Evolutionary conservation across 2,888 invertebrate genomes (phyloP), one percentile per base, ranked within the genome.

Genomic region (Ceriagrion tenellum): DNA sequence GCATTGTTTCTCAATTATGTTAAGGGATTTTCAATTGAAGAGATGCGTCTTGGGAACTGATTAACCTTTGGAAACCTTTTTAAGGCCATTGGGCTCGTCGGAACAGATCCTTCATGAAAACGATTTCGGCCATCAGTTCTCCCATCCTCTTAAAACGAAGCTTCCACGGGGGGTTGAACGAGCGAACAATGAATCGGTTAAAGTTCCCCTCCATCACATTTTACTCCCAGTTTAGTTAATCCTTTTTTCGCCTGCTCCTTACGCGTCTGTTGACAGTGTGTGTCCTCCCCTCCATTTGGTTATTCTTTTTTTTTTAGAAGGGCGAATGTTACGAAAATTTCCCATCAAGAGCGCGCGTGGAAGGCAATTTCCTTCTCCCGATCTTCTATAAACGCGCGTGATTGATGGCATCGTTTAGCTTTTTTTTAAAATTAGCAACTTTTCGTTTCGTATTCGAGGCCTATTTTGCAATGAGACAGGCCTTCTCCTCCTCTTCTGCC

Each of bases 351-450:
- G 47, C 47, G 56, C 30, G 59, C 63, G 91, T n/a, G 63, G 63
- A 63, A 59, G 91, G 91, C 6, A 91, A 91, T 69, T 35, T 91
- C 91, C 40, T 26, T 23, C 59, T 59, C 59, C 23, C 63, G 40
- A 63, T 91, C 59, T 91, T 91, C 13, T 47, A 63, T 20, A 30
- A 63, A 59, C 59, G 35, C 35, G 81, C 3, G 40, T 91, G 91
- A 91, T 91, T 91, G 40, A 59, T 91, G 30, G 91, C 91, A 40
- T 47, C 90, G 35, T 63, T 59, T 59, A 59, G 13, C 13, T 59
- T 59, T 91, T 69, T 59, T 91, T 69, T 91, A 23, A 91, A 91
- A 91, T 91, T 91, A 91, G 91, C 63, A 63, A 91, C 59, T 35
- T 91, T 59, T 59, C 89, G 55, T 89, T 91, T 56, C 30, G 30